Conservation (phyloP, 1,140 invertebrate genomes). For the Neodiprion virginianus region DNA sequence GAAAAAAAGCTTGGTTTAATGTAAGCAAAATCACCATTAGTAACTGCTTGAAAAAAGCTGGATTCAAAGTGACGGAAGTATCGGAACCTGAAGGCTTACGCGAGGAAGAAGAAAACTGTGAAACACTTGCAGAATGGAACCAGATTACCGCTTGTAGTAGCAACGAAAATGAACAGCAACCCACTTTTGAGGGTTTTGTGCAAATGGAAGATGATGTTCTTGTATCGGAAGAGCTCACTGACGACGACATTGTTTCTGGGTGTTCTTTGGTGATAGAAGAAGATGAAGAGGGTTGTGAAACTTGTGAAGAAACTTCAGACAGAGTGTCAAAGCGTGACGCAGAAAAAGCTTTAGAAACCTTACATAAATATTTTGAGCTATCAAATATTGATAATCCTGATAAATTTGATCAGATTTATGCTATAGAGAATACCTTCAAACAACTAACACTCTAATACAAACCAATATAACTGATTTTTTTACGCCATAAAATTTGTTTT, state of each 20-base stretch:
- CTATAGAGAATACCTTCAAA: conserved; percentile 21
- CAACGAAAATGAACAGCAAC: conserved; percentile 7
- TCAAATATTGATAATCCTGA: conserved; percentile 19
- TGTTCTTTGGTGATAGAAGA: conserved; percentile 18
- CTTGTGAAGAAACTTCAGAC: conserved; percentile 11
- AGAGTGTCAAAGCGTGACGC: conserved; percentile 22
- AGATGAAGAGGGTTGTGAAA: conserved; percentile 19
- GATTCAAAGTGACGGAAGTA: conserved; percentile 17
- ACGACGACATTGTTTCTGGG: conserved; percentile 22
- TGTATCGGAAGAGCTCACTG: conserved; percentile 23
- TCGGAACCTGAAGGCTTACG: conserved; percentile 21
- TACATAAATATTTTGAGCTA: conserved; percentile 22
- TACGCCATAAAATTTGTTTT: not conserved
- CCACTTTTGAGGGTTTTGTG: conserved; percentile 27
- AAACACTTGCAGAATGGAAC: conserved; percentile 30
- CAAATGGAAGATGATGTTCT: conserved; percentile 25
- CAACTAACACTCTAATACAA: conserved; percentile 20
- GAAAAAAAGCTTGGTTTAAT: conserved; percentile 26
- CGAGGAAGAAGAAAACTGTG: conserved; percentile 29
- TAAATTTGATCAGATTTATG: conserved; percentile 29
- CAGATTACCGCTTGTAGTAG: conserved; percentile 20
- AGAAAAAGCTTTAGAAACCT: conserved; percentile 24
- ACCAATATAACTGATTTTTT: conserved; percentile 20
- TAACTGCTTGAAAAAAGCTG: conserved; percentile 33
- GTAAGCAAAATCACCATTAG: conserved; percentile 24